Conservation (phyloP, 2,888 invertebrate genomes). For the Gnatocerus cornutus region DNA sequence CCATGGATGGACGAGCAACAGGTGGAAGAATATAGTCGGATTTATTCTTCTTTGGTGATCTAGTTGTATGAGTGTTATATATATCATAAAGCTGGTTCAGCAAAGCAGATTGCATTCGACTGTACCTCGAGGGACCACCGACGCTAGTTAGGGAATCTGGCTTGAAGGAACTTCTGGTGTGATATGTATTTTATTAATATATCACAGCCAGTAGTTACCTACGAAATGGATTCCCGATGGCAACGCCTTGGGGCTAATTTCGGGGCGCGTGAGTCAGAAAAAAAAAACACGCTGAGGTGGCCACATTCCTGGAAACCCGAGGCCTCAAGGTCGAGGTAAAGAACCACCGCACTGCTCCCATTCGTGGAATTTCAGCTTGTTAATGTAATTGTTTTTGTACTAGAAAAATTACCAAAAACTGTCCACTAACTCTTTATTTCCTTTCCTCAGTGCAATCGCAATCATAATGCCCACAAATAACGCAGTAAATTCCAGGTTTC, state of each 20-base stretch:
- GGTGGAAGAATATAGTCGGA: constrained; percentile 60
- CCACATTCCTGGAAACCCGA: background rate
- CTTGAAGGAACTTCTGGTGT: constrained; percentile 72
- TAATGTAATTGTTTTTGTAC: too few relatives aligned
- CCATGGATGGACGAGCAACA: constrained; percentile 40
- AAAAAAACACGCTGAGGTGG: background rate
- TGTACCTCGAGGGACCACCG: constrained; percentile 57
- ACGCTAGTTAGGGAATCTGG: constrained; percentile 65
- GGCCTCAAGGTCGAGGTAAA: background rate
- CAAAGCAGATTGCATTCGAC: constrained; percentile 71
- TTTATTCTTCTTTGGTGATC: constrained; percentile 72
- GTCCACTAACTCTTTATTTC: background rate
- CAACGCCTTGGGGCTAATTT: constrained; percentile 44
- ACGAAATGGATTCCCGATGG: constrained; percentile 68
- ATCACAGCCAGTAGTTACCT: constrained; percentile 73
- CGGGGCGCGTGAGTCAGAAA: background rate
- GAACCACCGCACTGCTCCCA: background rate
- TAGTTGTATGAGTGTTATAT: constrained; percentile 70
- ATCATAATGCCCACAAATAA: constrained; percentile 52
- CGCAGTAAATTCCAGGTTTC: constrained; percentile 41
- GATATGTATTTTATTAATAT: constrained; percentile 69
- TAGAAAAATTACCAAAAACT: too few relatives aligned
- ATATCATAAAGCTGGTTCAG: constrained; percentile 72
- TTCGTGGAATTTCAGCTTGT: too few relatives aligned
- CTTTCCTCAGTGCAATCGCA: constrained; percentile 36